Evolutionary conservation across 2,888 invertebrate genomes (phyloP), one percentile per base, ranked within the genome.

Genomic region (Emesis castigata): DNA sequence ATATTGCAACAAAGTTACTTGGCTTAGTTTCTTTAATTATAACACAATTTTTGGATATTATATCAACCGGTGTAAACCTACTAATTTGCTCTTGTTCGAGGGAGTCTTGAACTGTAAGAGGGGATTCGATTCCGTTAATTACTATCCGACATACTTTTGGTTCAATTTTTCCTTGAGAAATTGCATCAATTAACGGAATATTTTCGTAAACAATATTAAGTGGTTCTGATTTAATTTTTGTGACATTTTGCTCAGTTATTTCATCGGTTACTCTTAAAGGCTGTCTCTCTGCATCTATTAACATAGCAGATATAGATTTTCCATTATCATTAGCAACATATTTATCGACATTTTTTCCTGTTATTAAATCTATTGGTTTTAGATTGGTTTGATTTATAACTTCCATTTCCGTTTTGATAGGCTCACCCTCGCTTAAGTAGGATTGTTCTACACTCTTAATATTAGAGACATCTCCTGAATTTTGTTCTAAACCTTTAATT

Each of bases 31-130:
- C 96, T 74, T 94, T 92, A 16, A 98, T 92, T 70, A 96, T 92
- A 31, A 98, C 96, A 78, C 96, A 94, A 84, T 97, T 96, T 89
- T 97, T 96, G 84, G 96, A 96, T 8, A 97, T 88, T 22, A 98
- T 94, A 89, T 97, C 96, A 48, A 98, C 96, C 61, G 97, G 96
- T 84, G 97, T 96, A 79, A 97, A 94, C 56, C 96, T 96, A 88
- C 96, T 97, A 2, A 98, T 95, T 90, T 97, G 97, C 86, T 97
- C 96, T 85, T 97, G 97, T 86, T 97, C 97, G 83, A 98, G 92
- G 0, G 98, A 97, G 85, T 98, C 97, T 90, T 97, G 96, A 8
- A 97, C 96, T 29, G 97, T 97, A 62, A 96, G 93, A 8, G 96
- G 94, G 68, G 97, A 96, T 88, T 97, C 97, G 64, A 96, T 92